Evolutionary conservation across 37 sponge, comb jelly and placozoan genomes (phyloP), one percentile per base, ranked within the genome.

Genomic region (Lycopodina hypogea): DNA sequence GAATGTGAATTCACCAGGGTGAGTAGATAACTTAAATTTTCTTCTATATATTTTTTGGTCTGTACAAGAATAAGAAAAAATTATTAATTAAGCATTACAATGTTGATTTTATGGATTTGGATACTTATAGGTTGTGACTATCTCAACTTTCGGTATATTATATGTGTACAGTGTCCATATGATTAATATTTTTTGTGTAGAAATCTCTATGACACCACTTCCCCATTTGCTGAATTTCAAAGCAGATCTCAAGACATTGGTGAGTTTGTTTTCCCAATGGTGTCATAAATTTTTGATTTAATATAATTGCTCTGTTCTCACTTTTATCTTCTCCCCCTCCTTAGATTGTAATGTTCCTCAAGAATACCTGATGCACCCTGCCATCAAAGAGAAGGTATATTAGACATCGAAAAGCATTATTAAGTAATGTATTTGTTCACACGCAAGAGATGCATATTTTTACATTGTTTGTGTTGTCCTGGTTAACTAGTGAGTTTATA

Each of bases 151-250:
- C 18, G 23, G 15, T 64, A 64, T 64, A 24, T 64, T 19, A 19
- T n/a, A n/a, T n/a, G n/a, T n/a, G n/a, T n/a, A n/a, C n/a, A n/a
- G n/a, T n/a, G n/a, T n/a, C 19, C 6, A 34, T 69, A 17, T 18
- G n/a, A n/a, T n/a, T n/a, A n/a, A n/a, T n/a, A n/a, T n/a, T 19
- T n/a, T 53, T 29, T 4, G 1, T 45, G 57, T 61, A 93, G 97
- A 62, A 94, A 89, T 74, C 80, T 99, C 45, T 91, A 90, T 84
- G 90, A 87, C 76, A 93, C 96, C 72, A 82, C 94, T 32, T 96
- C 97, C 36, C 99, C 99, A 0, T 99, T 92, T 89, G 90, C 95
- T 18, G 99, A 99, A 53, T 50, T 88, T 69, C 99, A 94, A 3
- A 84, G 93, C 67, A 50, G 99, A 63, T n/a, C n/a, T 36, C 96